Evolutionary conservation across 1,140 invertebrate genomes (phyloP).

Genomic region (Drosophila elegans): DNA sequence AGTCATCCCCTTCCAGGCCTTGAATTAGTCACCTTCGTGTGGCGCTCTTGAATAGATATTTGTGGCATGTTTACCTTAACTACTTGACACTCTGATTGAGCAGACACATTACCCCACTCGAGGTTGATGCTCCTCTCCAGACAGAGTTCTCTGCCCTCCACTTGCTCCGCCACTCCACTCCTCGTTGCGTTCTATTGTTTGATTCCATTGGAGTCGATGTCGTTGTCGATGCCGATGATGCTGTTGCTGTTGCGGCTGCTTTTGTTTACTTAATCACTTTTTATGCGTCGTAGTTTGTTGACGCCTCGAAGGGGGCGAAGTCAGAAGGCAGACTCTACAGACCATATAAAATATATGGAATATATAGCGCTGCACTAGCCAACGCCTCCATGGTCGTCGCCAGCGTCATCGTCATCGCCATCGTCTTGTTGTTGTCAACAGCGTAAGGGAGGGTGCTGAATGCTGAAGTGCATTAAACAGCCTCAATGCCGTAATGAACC

Average conservation of each 20-base stretch:
- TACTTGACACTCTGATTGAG: slow-evolving; percentile 54
- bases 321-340: background rate
- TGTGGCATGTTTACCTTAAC: slow-evolving; percentile 50
- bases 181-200: slow-evolving; percentile 52
- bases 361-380: slow-evolving; percentile 30
- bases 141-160: slow-evolving; percentile 31
- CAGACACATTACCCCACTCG: slow-evolving; percentile 53
- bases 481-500: slow-evolving; percentile 36
- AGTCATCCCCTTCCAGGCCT: slow-evolving; percentile 3
- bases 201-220: slow-evolving; percentile 50
- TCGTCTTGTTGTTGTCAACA: slow-evolving; percentile 37
- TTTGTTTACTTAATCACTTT: slow-evolving; percentile 69
- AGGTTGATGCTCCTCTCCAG: slow-evolving; percentile 48
- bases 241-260: slow-evolving; percentile 39
- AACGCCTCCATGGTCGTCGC: slow-evolving; percentile 47
- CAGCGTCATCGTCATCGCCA: slow-evolving; percentile 18
- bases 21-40: slow-evolving; percentile 38
- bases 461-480: slow-evolving; percentile 47
- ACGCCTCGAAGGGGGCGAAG: slow-evolving; percentile 18
- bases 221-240: slow-evolving; percentile 13
- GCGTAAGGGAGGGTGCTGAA: slow-evolving; percentile 22
- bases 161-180: slow-evolving; percentile 9
- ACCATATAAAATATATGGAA: slow-evolving; percentile 23
- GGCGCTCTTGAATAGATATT: slow-evolving; percentile 32
- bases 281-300: slow-evolving; percentile 58